Conservation (phyloP, 2,113 vertebrate genomes). For the Microcebus murinus region DNA sequence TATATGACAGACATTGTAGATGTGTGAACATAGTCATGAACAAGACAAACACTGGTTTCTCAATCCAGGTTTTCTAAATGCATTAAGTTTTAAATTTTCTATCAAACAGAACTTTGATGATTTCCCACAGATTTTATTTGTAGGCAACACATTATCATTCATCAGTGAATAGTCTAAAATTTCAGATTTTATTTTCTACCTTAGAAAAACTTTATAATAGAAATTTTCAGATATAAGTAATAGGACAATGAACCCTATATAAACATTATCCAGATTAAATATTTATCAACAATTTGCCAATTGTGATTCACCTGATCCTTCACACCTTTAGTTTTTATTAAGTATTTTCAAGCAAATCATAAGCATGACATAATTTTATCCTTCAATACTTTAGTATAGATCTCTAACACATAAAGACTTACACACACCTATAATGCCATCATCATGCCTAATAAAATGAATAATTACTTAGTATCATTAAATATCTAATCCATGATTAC, state of each 20-base stretch:
- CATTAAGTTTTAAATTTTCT: constrained; percentile 13
- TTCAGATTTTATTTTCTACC: constrained; percentile 17
- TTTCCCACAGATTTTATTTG: background rate
- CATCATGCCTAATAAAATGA: background rate
- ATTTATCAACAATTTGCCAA: background rate
- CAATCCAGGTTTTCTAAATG: background rate
- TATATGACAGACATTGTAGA: background rate
- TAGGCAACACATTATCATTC: background rate
- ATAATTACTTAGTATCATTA: background rate
- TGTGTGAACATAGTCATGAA: background rate
- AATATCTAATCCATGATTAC: background rate
- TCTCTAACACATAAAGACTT: background rate
- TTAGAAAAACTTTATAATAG: background rate
- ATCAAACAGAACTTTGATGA: background rate
- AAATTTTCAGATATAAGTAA: constrained; percentile 17
- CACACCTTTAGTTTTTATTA: background rate
- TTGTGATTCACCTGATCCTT: background rate
- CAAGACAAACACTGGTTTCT: background rate
- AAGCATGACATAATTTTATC: background rate
- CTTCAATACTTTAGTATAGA: background rate
- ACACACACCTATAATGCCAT: background rate
- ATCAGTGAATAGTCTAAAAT: background rate
- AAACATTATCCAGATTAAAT: background rate
- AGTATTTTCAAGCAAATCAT: background rate
- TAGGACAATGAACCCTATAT: background rate